These are phyloP conservation scores for Mya arenaria DNA, from an alignment of 1,140 invertebrate species.

Conservation along the genomic window DNA sequence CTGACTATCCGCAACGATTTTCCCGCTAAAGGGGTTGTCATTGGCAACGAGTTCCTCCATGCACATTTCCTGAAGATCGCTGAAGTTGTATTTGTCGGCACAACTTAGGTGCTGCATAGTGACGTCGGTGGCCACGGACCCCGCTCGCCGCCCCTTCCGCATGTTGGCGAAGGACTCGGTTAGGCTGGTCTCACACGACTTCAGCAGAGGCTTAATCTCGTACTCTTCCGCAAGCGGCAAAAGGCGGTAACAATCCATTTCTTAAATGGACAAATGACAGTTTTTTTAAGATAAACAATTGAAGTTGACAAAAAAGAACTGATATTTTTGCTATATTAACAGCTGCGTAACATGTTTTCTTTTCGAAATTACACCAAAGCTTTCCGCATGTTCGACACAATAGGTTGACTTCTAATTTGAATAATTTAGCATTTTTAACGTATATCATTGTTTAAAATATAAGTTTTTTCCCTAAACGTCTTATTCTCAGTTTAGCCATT, in stretches of 20 bases:
- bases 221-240: slow-evolving; percentile 27
- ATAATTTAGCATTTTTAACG: too few relatives aligned
- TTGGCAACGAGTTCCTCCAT: slow-evolving; percentile 22
- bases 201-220: slow-evolving; percentile 21
- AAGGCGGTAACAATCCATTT: not conserved
- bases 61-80: slow-evolving; percentile 22
- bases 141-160: not conserved
- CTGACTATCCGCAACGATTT: not conserved
- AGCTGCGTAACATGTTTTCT: too few relatives aligned
- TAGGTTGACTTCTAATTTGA: too few relatives aligned
- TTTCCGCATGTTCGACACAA: too few relatives aligned
- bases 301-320: too few relatives aligned
- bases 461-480: too few relatives aligned
- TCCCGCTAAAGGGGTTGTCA: slow-evolving; percentile 23
- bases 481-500: too few relatives aligned
- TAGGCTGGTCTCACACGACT: not conserved
- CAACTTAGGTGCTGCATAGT: slow-evolving; percentile 5
- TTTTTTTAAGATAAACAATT: too few relatives aligned
- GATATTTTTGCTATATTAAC: too few relatives aligned
- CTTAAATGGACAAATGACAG: not conserved
- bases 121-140: slow-evolving; percentile 5
- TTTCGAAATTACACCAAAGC: too few relatives aligned
- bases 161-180: slow-evolving; percentile 23
- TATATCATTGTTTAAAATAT: too few relatives aligned
- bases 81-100: slow-evolving; percentile 40